phyloP scores from a whole-genome alignment of 2,888 invertebrate genomes.

The Epicampocera succincta region DNA sequence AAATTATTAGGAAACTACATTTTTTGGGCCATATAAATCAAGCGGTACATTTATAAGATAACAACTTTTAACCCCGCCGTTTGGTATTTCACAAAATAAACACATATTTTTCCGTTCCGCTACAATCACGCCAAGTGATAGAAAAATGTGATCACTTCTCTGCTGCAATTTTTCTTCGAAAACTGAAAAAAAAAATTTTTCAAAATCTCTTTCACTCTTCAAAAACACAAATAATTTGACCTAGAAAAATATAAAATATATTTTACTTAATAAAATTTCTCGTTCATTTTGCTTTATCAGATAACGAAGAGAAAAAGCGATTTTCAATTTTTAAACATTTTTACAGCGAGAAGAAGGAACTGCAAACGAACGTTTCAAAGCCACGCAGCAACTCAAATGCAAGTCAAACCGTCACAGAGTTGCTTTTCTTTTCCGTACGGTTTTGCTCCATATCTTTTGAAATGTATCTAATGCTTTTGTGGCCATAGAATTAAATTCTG shows the following conservation, averaged over 20 bases:
- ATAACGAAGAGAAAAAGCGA: slow-evolving; percentile 8
- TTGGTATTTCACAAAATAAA: neutral
- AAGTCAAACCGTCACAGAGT: slow-evolving; percentile 3
- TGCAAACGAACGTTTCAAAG: no score
- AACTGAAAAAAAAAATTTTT: neutral
- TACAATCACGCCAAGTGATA: neutral
- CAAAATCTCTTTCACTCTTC: slow-evolving; percentile 23
- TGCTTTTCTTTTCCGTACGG: slow-evolving; percentile 4
- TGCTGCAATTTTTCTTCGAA: neutral
- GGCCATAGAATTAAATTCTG: slow-evolving; percentile 34
- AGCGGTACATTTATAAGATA: slow-evolving; percentile 24
- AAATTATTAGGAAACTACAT: no score
- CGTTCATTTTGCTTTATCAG: slow-evolving; percentile 33
- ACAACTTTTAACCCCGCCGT: neutral
- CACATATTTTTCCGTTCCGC: neutral
- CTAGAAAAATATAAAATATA: slow-evolving; percentile 31
- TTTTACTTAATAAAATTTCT: slow-evolving; percentile 6
- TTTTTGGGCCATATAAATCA: slow-evolving; percentile 41
- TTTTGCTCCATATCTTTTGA: neutral
- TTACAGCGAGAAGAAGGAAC: neutral
- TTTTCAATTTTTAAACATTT: slow-evolving; percentile 33
- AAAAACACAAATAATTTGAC: slow-evolving; percentile 38
- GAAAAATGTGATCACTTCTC: neutral
- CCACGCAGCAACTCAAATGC: neutral
- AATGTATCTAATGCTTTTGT: slow-evolving; percentile 16